A percentile compares a stretch with the other conserved stretches of the same genome.
Evolutionary conservation across 2,797 vertebrate genomes (phyloP).

Genomic region (Anabacerthia variegaticeps): DNA sequence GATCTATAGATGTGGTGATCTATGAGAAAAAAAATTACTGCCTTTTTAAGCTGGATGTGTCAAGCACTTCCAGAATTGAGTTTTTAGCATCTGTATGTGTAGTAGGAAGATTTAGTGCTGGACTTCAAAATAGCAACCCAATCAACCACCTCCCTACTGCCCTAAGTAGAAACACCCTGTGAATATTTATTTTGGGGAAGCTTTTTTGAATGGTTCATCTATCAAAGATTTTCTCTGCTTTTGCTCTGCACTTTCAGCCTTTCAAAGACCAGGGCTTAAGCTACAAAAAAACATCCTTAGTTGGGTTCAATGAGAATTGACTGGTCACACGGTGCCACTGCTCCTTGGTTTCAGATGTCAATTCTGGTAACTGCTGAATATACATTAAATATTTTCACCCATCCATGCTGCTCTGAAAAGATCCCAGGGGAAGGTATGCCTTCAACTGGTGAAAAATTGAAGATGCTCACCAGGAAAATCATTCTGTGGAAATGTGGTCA

Average conservation of each 20-base stretch:
- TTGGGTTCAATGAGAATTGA: neutral
- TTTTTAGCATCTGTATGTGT: neutral
- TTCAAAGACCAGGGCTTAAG: neutral
- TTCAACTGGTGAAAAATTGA: neutral
- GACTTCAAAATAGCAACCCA: neutral
- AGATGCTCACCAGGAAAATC: neutral
- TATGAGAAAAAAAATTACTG: neutral
- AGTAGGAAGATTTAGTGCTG: neutral
- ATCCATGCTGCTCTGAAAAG: neutral
- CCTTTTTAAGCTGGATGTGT: neutral
- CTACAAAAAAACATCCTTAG: neutral
- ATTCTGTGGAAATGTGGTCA: rapidly evolving
- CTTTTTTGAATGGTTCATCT: neutral
- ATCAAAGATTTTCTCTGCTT: neutral
- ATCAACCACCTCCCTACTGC: neutral
- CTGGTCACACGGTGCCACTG: neutral
- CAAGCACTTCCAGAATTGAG: neutral
- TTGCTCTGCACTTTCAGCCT: neutral
- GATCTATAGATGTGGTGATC: neutral
- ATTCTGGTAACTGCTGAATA: neutral
- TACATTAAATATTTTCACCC: neutral
- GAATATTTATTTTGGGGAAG: neutral
- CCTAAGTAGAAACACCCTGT: neutral
- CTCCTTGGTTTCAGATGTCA: neutral
- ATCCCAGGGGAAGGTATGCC: neutral